These are phyloP conservation scores for Eueides isabella DNA, from an alignment of 1,140 invertebrate species.

Conservation along the genomic window DNA sequence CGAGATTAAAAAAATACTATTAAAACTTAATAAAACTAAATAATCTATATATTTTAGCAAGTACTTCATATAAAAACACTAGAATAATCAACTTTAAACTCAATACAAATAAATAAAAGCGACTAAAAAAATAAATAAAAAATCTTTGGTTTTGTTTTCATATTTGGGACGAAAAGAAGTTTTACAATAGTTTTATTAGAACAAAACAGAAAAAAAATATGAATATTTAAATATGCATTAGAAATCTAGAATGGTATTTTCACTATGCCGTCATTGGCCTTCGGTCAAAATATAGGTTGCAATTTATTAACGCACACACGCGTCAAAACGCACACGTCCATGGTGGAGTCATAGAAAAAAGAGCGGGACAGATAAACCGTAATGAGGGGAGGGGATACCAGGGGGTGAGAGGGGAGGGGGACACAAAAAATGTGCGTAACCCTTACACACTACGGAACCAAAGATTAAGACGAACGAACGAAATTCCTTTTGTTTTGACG, in stretches of 20 bases:
- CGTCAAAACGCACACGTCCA: conserved; percentile 55
- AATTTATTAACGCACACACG: conserved; percentile 78
- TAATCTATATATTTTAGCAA: not conserved
- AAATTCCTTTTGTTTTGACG: conserved; percentile 10
- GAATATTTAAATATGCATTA: conserved; percentile 38
- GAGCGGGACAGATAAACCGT: conserved; percentile 78
- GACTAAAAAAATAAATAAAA: not conserved
- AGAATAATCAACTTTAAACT: not conserved
- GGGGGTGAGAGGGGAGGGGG: conserved; percentile 58
- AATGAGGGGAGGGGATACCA: conserved; percentile 64
- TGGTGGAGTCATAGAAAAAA: conserved; percentile 70
- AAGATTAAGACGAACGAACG: conserved; percentile 66
- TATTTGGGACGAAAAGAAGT: not conserved
- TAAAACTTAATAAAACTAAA: conserved; percentile 24
- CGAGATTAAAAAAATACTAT: conserved; percentile 29
- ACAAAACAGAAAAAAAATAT: conserved; percentile 14
- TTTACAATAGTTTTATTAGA: not conserved
- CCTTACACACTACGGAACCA: conserved; percentile 61
- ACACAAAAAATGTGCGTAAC: conserved; percentile 79
- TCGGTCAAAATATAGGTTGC: conserved; percentile 80
- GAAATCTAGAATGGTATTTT: conserved; percentile 40
- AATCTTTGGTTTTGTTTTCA: not conserved
- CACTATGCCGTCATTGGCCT: conserved; percentile 64
- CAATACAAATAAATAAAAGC: not conserved
- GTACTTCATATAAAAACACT: not conserved